These are phyloP conservation scores for Rhadinocentrus ornatus DNA, from an alignment of 2,797 vertebrate species.

Conservation along the genomic window DNA sequence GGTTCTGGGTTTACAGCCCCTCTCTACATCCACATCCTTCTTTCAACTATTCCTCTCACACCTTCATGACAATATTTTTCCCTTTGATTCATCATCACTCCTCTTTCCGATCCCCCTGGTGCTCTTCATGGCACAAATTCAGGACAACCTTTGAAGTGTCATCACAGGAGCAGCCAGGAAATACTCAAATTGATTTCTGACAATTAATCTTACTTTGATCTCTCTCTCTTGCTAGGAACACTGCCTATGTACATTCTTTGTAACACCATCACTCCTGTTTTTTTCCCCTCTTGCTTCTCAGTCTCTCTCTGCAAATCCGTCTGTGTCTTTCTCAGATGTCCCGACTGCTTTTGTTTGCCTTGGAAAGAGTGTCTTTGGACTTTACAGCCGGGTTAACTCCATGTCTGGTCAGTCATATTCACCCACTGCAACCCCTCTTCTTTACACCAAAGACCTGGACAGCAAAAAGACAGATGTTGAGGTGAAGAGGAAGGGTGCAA, in stretches of 20 bases:
- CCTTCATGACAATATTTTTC: neutral
- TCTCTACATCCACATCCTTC: neutral
- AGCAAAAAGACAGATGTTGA: conserved; percentile 6
- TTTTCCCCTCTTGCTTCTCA: neutral
- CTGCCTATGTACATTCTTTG: conserved; percentile 13
- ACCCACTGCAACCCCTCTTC: neutral
- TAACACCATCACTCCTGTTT: conserved; percentile 16
- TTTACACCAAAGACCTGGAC: conserved; percentile 8
- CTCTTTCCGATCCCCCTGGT: neutral
- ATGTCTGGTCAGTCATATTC: neutral
- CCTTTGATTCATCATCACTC: neutral
- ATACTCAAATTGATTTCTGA: conserved; percentile 41
- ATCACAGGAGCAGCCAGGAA: conserved; percentile 16
- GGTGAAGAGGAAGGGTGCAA: conserved; percentile 3
- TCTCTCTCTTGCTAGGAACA: conserved; percentile 28
- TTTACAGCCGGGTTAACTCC: conserved; percentile 43
- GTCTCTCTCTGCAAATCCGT: conserved; percentile 7
- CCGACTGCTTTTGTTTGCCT: conserved; percentile 22
- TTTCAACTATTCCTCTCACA: neutral
- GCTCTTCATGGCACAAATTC: neutral
- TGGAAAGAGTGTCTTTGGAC: conserved; percentile 16
- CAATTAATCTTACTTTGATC: conserved; percentile 36
- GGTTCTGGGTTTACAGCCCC: conserved; percentile 4
- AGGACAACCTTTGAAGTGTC: conserved; percentile 14
- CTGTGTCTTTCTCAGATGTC: conserved; percentile 23